phyloP scores from a whole-genome alignment of 2,888 invertebrate species.

The Xylocampa areola region DNA sequence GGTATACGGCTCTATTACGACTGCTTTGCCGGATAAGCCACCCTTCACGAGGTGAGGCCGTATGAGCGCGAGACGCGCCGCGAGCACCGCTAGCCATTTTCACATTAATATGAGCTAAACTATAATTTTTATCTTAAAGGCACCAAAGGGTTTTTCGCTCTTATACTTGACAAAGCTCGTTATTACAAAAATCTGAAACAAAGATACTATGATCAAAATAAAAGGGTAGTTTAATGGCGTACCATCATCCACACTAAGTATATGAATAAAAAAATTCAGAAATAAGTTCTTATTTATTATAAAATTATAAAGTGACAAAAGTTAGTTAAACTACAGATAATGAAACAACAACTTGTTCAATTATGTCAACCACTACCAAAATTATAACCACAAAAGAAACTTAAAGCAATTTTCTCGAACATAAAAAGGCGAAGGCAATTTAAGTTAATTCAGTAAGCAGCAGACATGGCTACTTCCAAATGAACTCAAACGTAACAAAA shows the following conservation, averaged over 20 bases:
- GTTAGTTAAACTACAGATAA: conserved; percentile 27
- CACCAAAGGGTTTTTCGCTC: background rate
- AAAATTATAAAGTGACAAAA: background rate
- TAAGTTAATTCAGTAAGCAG: conserved; percentile 89
- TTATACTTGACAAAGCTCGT: background rate
- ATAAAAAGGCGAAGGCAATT: conserved; percentile 84
- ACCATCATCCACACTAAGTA: too few species aligned
- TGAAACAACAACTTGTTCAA: conserved; percentile 59
- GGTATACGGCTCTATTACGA: conserved; percentile 89
- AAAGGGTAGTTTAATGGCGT: too few species aligned
- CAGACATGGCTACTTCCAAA: conserved; percentile 88
- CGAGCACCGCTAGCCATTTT: conserved; percentile 69
- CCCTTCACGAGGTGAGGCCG: conserved; percentile 80
- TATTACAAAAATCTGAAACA: background rate
- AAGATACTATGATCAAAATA: too few species aligned
- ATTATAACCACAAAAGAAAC: conserved; percentile 74
- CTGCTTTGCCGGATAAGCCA: conserved; percentile 86
- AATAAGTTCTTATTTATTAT: too few species aligned
- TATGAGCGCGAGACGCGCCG: conserved; percentile 57
- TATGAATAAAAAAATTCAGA: too few species aligned
- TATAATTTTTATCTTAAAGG: conserved; percentile 35
- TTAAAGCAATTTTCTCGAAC: conserved; percentile 73
- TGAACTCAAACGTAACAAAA: conserved; percentile 89
- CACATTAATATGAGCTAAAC: conserved; percentile 31
- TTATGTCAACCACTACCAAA: conserved; percentile 62